phyloP scores from a whole-genome alignment of 2,113 vertebrate species.

The Tetraodon nigroviridis region DNA sequence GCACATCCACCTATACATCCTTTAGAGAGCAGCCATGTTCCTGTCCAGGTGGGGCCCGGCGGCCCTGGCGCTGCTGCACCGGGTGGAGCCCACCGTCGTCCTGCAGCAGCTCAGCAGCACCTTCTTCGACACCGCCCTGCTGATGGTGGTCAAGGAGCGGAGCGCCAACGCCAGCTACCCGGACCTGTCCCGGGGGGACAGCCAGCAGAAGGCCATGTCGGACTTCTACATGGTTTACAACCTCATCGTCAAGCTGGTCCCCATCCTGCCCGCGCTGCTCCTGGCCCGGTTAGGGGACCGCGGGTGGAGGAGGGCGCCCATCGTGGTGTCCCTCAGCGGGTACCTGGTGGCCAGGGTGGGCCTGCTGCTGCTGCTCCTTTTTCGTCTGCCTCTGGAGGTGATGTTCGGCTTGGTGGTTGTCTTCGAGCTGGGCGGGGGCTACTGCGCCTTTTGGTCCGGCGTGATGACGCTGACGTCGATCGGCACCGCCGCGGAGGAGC shows the following conservation, averaged over 20 bases:
- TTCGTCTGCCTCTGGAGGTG: constrained; percentile 76
- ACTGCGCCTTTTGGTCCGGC: constrained; percentile 81
- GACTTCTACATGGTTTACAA: constrained; percentile 88
- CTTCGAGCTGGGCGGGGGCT: constrained; percentile 81
- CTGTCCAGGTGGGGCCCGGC: background rate
- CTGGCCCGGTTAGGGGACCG: constrained; percentile 82
- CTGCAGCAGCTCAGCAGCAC: constrained; percentile 78
- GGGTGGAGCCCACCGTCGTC: constrained; percentile 33
- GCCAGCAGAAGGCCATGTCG: constrained; percentile 82
- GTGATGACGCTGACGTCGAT: constrained; percentile 84
- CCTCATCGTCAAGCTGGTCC: constrained; percentile 77
- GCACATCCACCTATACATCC: no score
- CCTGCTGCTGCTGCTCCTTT: constrained; percentile 79
- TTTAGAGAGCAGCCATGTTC: background rate
- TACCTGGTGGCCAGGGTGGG: constrained; percentile 77
- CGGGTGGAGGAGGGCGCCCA: constrained; percentile 79
- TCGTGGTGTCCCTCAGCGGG: constrained; percentile 79
- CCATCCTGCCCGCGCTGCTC: constrained; percentile 80
- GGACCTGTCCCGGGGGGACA: constrained; percentile 24
- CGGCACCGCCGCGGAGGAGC: constrained; percentile 63
- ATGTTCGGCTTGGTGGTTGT: constrained; percentile 80
- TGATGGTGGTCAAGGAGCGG: constrained; percentile 81
- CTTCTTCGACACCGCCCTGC: constrained; percentile 84
- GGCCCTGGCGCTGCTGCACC: constrained; percentile 8
- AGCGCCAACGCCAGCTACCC: constrained; percentile 54